Evolutionary conservation across 2,888 invertebrate species (phyloP).

Genomic region (Folsomia candida): DNA sequence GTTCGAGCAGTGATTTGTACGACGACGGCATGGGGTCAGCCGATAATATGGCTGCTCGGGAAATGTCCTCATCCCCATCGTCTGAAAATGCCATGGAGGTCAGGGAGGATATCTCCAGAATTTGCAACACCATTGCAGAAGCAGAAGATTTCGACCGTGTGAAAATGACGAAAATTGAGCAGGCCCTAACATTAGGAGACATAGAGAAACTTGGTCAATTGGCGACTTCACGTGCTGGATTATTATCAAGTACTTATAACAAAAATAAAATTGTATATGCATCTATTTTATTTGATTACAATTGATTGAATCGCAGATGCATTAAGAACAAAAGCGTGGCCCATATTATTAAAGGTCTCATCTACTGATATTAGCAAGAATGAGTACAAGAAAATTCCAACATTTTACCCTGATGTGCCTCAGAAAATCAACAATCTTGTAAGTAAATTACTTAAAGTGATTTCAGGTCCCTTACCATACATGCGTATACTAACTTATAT

Average conservation of each 20-base stretch:
- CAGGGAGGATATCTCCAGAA: constrained; percentile 41
- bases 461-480: too few relatives aligned
- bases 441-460: background rate
- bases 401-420: constrained; percentile 34
- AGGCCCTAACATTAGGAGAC: constrained; percentile 21
- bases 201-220: constrained; percentile 29
- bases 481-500: too few relatives aligned
- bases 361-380: constrained; percentile 31
- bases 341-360: constrained; percentile 41
- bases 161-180: constrained; percentile 38
- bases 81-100: constrained; percentile 24
- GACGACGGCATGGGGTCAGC: background rate
- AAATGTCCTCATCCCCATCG: constrained; percentile 11
- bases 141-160: constrained; percentile 35
- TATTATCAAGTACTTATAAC: constrained; percentile 46
- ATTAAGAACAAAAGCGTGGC: constrained; percentile 43
- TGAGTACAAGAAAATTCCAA: constrained; percentile 30
- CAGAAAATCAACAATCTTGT: constrained; percentile 45
- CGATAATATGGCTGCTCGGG: constrained; percentile 8
- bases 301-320: constrained; percentile 33
- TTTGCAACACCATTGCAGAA: constrained; percentile 45
- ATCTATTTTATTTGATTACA: constrained; percentile 13
- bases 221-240: constrained; percentile 44
- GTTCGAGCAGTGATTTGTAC: constrained; percentile 22
- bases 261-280: background rate